These are phyloP conservation scores for Anastrepha ludens DNA, from an alignment of 1,140 invertebrate genomes.

Conservation along the genomic window DNA sequence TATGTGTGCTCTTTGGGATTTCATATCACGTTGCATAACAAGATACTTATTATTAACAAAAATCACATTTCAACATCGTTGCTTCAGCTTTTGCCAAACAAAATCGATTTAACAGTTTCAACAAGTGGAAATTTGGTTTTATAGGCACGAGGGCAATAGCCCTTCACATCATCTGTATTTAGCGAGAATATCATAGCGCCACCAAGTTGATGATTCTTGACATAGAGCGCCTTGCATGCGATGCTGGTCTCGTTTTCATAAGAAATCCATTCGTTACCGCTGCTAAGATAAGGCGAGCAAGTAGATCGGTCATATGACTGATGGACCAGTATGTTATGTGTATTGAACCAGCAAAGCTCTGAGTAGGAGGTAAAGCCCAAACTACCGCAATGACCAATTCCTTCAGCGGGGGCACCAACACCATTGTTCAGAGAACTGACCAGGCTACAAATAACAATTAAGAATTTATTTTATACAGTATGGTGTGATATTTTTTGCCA, in stretches of 20 bases:
- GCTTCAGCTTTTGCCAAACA: constrained; percentile 36
- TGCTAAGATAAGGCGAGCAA: constrained; percentile 86
- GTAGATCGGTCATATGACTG: constrained; percentile 81
- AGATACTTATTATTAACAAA: background rate
- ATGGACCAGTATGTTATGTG: constrained; percentile 73
- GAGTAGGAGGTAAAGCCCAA: constrained; percentile 84
- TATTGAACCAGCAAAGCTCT: constrained; percentile 81
- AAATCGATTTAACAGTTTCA: constrained; percentile 67
- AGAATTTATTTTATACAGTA: background rate
- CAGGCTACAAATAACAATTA: constrained; percentile 75
- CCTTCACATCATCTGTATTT: constrained; percentile 82
- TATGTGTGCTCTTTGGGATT: constrained; percentile 38
- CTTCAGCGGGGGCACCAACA: constrained; percentile 82
- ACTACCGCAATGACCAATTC: constrained; percentile 79
- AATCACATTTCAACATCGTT: constrained; percentile 16
- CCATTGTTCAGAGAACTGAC: constrained; percentile 80
- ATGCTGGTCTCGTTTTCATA: constrained; percentile 88
- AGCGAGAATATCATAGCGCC: constrained; percentile 87
- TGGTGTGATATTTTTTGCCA: background rate
- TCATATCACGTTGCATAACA: constrained; percentile 36
- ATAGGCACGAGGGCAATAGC: constrained; percentile 67
- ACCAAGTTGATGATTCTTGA: constrained; percentile 78
- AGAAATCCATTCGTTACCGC: constrained; percentile 88
- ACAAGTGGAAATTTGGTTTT: constrained; percentile 71
- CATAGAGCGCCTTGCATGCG: constrained; percentile 82